Percentiles rank a stretch among this genome's conserved stretches.
Conservation (phyloP, 2,113 vertebrate species). For the Aptenodytes forsteri region DNA sequence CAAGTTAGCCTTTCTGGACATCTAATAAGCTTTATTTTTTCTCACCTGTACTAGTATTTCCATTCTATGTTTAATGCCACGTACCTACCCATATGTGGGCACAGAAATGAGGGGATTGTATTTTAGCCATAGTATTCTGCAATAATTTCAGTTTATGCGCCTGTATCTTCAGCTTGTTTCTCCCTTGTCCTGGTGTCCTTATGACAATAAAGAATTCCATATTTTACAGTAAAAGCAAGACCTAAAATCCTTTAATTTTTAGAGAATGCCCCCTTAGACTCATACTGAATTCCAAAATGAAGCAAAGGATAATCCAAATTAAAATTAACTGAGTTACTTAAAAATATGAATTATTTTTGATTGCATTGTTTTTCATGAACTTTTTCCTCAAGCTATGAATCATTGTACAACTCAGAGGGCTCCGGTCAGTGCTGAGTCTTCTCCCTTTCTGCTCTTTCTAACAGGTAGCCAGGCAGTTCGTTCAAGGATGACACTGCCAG, state of each 20-base stretch:
- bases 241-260: not conserved
- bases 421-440: not conserved
- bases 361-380: not conserved
- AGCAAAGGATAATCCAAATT: not conserved
- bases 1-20: not conserved
- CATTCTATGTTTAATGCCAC: not conserved
- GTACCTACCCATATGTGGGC: not conserved
- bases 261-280: not conserved
- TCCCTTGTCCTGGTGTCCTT: not conserved
- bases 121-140: not conserved
- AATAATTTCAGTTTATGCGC: not conserved
- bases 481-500: not conserved
- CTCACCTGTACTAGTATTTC: not conserved
- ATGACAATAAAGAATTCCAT: accelerated
- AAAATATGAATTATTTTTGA: not conserved
- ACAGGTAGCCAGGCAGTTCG: accelerated
- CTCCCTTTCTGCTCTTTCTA: not conserved
- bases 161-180: not conserved
- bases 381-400: not conserved
- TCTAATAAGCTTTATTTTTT: not conserved
- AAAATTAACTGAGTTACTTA: not conserved
- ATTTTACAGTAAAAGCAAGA: not conserved
- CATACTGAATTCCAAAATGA: not conserved
- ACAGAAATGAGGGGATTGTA: not conserved
- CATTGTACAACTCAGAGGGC: not conserved